Base-by-base conservation (phyloP, 2,888 invertebrate species). In the Pheosia tremula region DNA sequence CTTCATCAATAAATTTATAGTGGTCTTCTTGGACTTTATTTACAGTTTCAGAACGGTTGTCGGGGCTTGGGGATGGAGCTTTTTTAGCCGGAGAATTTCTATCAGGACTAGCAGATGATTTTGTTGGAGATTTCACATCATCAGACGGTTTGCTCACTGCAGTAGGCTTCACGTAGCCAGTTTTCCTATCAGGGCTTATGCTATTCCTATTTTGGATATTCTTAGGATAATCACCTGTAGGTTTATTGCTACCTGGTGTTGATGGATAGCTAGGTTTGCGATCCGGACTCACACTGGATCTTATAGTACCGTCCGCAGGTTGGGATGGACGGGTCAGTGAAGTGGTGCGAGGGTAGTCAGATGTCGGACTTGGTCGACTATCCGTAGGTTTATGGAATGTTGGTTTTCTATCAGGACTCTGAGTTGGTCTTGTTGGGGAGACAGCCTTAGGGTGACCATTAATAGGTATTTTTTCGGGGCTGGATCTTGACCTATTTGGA, bases 1-100 rank as follows among this genome's bases (percentile, higher is more conserved):
- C 91, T 74, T 90, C 91, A 52, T 90, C 90, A 57, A 91, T 83
- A 65, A 90, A 90, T 69, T 81, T 88, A 60, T 89, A 88, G 64
- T 90, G 86, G 59, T 91, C 87, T 72, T 89, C 80, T 63, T 81
- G 83, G 5, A 82, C 57, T 67, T 80, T 82, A 13, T 68, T 77
- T 4, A 62, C 59, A 0, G 74, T 74, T 67, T 73, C 65, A 10
- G 67, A 63, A 56, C 71, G 79, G 37, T 73, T 74, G 43, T 84
- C 83, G 47, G 83, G 80, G 55, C 75, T 84, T 41, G 72, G 64
- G 54, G 77, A 66, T 10, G 66, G 62, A 37, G 69, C 56, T 52
- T 71, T 62, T 66, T 76, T 78, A 38, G 57, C 64, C 7, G 78
- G 74, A 59, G 78, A 78, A 67, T 82, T 88, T 74, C 69, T 81